phyloP scores from a whole-genome alignment of 2,888 invertebrate genomes.

The Meteorus cinctellus region DNA sequence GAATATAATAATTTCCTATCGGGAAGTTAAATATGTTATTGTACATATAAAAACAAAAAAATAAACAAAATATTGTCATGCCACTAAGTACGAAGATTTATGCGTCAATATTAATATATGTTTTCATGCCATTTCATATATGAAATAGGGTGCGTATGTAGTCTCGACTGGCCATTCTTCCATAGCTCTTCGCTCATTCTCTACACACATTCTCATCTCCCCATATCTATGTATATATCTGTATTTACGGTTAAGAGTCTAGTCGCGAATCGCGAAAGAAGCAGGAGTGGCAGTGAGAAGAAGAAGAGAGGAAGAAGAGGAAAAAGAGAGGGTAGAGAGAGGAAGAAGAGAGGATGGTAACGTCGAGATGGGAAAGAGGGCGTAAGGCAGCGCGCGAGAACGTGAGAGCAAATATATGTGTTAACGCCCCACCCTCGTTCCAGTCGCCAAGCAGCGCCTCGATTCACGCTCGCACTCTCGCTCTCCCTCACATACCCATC shows the following conservation, averaged over 20 bases:
- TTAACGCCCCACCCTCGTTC: background rate
- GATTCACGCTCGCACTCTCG: conserved; percentile 31
- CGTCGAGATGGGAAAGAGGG: background rate
- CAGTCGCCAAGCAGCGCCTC: background rate
- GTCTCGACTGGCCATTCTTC: background rate
- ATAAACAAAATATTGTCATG: no score
- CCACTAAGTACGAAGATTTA: no score
- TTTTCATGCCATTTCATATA: background rate
- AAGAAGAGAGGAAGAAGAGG: background rate
- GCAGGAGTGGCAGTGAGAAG: background rate
- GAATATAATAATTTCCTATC: no score
- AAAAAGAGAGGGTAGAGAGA: background rate
- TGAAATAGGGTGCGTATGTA: background rate
- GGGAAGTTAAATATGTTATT: no score
- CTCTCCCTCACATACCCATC: conserved; percentile 36
- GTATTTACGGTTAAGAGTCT: background rate
- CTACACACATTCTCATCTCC: background rate
- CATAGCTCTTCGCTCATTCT: background rate
- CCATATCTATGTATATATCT: background rate
- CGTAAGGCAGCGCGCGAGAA: background rate
- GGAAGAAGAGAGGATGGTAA: background rate
- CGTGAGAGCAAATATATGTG: background rate
- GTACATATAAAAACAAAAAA: no score
- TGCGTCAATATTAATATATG: background rate
- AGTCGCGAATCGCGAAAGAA: background rate